Conservation (phyloP, 2,888 invertebrate genomes). For the Quadroppia sp. region DNA sequence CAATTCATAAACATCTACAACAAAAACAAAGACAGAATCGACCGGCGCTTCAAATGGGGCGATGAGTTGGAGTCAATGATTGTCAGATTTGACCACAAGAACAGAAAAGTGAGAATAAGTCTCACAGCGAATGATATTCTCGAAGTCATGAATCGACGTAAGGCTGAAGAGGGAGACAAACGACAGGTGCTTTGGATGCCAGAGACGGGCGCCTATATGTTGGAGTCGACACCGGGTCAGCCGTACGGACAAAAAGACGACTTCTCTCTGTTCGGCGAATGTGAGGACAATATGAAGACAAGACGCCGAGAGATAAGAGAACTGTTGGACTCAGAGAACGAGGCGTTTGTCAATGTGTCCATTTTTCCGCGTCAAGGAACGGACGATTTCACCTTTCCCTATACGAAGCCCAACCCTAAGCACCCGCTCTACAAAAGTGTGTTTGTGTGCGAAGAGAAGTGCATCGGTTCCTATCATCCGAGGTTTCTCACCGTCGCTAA, state of each 20-base stretch:
- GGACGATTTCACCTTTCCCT: no score
- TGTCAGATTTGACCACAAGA: constrained; percentile 84
- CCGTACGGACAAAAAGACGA: constrained; percentile 65
- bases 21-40: constrained; percentile 77
- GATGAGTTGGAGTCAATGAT: constrained; percentile 97
- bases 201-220: constrained; percentile 92
- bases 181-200: constrained; percentile 41
- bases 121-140: constrained; percentile 78
- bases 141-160: constrained; percentile 71
- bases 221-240: constrained; percentile 92
- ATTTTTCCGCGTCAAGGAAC: constrained; percentile 86
- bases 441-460: constrained; percentile 89
- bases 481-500: constrained; percentile 80
- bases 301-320: constrained; percentile 72
- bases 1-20: constrained; percentile 94
- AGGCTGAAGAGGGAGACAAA: constrained; percentile 55
- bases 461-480: constrained; percentile 84
- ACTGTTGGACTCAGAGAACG: constrained; percentile 66
- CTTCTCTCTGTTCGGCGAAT: constrained; percentile 82
- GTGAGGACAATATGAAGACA: constrained; percentile 94
- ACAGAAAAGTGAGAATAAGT: constrained; percentile 74
- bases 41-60: constrained; percentile 91
- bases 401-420: constrained; percentile 65
- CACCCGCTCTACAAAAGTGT: constrained; percentile 69
- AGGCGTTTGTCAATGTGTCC: constrained; percentile 82